Evolutionary conservation across 2,797 vertebrate species (phyloP).

Genomic region (Octomys mimax): DNA sequence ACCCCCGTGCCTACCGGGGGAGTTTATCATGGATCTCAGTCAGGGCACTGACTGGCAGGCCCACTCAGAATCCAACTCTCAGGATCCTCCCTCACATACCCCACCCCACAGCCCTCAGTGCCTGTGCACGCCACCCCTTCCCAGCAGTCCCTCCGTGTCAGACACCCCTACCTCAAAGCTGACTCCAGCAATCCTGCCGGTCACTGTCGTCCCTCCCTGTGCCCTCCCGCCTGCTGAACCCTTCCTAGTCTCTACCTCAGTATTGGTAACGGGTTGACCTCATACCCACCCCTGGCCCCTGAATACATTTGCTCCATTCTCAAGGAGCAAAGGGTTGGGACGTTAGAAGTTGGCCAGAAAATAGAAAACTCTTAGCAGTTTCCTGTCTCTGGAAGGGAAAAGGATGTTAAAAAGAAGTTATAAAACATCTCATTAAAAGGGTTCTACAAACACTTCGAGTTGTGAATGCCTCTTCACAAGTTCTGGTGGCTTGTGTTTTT

Average conservation of each 20-base stretch:
- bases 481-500: slow-evolving; percentile 60
- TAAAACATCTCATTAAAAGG: slow-evolving; percentile 56
- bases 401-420: slow-evolving; percentile 10
- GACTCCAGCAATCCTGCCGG: background rate
- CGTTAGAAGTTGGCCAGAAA: slow-evolving; percentile 43
- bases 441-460: slow-evolving; percentile 61
- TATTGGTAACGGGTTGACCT: background rate
- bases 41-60: background rate
- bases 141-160: background rate
- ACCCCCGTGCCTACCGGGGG: background rate
- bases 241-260: background rate
- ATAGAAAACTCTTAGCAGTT: background rate
- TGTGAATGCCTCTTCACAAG: slow-evolving; percentile 12
- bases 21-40: background rate
- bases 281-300: background rate
- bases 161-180: background rate
- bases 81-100: background rate
- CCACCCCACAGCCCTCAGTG: background rate
- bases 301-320: background rate
- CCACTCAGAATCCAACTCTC: background rate
- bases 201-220: background rate
- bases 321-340: background rate
- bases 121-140: background rate
- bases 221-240: background rate
- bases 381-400: slow-evolving; percentile 61